Conservation (phyloP, 2,113 vertebrate genomes). For the Blennius ocellaris region DNA sequence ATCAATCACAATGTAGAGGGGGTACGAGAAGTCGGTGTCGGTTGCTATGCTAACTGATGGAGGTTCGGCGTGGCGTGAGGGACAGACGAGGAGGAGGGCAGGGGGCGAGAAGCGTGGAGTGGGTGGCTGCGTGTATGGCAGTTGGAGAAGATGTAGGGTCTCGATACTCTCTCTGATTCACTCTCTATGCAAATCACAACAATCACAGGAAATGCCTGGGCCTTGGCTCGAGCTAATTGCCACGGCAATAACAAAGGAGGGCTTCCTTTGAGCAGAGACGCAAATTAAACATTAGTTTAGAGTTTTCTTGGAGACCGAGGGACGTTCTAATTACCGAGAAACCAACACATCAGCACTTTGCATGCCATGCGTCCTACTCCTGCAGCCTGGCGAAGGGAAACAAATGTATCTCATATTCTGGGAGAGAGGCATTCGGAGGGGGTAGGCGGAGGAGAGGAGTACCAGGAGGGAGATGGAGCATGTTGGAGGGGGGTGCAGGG, state of each 20-base stretch:
- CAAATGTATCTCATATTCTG: conserved; percentile 76
- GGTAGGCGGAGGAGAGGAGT: background rate
- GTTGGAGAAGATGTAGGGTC: conserved; percentile 44
- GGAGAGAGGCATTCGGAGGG: conserved; percentile 45
- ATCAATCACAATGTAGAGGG: conserved; percentile 8
- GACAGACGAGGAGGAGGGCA: conserved; percentile 13
- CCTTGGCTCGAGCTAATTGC: conserved; percentile 81
- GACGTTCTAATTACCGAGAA: conserved; percentile 84
- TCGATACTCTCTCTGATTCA: conserved; percentile 73
- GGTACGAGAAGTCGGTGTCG: conserved; percentile 32
- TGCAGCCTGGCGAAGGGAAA: conserved; percentile 66
- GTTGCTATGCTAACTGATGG: conserved; percentile 68
- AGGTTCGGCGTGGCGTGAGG: conserved; percentile 28
- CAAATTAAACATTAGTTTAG: conserved; percentile 84
- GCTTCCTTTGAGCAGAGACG: conserved; percentile 79
- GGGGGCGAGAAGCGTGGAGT: conserved; percentile 17
- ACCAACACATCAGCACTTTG: conserved; percentile 82
- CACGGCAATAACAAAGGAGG: conserved; percentile 81
- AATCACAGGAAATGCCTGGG: conserved; percentile 84
- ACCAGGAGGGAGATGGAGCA: conserved; percentile 39
- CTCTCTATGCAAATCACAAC: conserved; percentile 84
- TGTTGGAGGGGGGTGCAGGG: background rate
- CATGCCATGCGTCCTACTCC: conserved; percentile 66
- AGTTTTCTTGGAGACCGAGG: conserved; percentile 79
- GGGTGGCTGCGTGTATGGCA: conserved; percentile 23